These are phyloP conservation scores for Hipposideros armiger DNA, from an alignment of 2,113 vertebrate genomes.

Conservation along the genomic window DNA sequence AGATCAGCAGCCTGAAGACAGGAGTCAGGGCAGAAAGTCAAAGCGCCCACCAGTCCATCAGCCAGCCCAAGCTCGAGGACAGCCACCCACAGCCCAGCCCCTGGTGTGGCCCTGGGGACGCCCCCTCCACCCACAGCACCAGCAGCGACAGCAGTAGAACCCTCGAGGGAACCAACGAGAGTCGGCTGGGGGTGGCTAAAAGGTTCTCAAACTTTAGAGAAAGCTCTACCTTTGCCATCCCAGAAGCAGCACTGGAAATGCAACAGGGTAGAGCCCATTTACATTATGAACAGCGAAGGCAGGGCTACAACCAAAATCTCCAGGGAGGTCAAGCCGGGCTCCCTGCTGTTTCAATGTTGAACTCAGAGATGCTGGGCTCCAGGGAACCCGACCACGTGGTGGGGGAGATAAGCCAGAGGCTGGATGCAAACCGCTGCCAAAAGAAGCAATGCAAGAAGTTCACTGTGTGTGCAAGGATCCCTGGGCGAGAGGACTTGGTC, in stretches of 20 bases:
- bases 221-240: conserved; percentile 90
- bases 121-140: conserved; percentile 92
- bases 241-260: conserved; percentile 85
- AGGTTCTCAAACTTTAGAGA: conserved; percentile 92
- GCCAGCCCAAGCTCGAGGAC: conserved; percentile 81
- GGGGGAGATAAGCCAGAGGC: conserved; percentile 92
- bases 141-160: conserved; percentile 74
- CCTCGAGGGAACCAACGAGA: conserved; percentile 88
- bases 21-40: conserved; percentile 84
- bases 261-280: neutral
- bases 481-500: conserved; percentile 91
- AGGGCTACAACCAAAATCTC: conserved; percentile 87
- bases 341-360: conserved; percentile 93
- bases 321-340: conserved; percentile 88
- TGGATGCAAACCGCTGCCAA: conserved; percentile 93
- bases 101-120: conserved; percentile 89
- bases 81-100: conserved; percentile 86
- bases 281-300: neutral
- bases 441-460: conserved; percentile 90
- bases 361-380: conserved; percentile 93
- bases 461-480: conserved; percentile 91
- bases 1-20: conserved; percentile 86
- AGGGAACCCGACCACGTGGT: conserved; percentile 92
- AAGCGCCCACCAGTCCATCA: conserved; percentile 88
- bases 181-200: conserved; percentile 85